Base-by-base conservation (phyloP, 37 sponge, comb jelly and placozoan genomes). In the Cladorhizidae sp. region DNA sequence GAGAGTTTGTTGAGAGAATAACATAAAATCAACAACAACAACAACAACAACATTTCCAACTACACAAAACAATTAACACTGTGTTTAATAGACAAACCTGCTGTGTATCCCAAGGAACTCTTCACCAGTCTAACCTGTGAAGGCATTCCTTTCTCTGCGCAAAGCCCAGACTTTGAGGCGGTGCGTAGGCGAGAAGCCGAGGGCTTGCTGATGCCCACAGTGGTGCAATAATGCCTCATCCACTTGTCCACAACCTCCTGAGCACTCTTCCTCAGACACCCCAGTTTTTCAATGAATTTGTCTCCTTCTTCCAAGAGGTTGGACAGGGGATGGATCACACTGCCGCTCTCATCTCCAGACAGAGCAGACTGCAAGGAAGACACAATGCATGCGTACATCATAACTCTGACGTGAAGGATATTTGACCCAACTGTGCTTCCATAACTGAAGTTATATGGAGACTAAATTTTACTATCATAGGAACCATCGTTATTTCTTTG, bases 221-320 rank as follows among this genome's bases (percentile, higher is more conserved):
- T n/a, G 73, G 73, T 42, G 3, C 92, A 64, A 40, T 94, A 94
- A 63, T 80, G 72, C 32, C 42, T 70, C 85, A 94, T 72, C 95
- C 95, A 94, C n/a, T 80, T 86, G 28, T 87, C 58, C n/a, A 90
- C 88, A 0, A 88, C 26, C 25, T 11, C 28, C 7, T 56, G 57
- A 8, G 57, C 32, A 32, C 23, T 56, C 17, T 55, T 40, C 20
- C 57, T 20, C 39, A 42, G 33, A 18, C 2, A 7, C 8, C 9
- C 59, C 5, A 75, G 59, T 23, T 38, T 21, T 14, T 33, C 33
- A 40, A 39, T 15, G 9, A 57, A 49, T 50, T 31, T 75, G 55
- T 75, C 75, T n/a, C 51, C 37, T 21, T 72, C 51, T 49, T 9
- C 29, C 2, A 42, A 51, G 23, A 72, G 73, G 26, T 31, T 26